These are phyloP conservation scores for Mystacornis crossleyi DNA, from an alignment of 2,113 vertebrate species.

Conservation along the genomic window DNA sequence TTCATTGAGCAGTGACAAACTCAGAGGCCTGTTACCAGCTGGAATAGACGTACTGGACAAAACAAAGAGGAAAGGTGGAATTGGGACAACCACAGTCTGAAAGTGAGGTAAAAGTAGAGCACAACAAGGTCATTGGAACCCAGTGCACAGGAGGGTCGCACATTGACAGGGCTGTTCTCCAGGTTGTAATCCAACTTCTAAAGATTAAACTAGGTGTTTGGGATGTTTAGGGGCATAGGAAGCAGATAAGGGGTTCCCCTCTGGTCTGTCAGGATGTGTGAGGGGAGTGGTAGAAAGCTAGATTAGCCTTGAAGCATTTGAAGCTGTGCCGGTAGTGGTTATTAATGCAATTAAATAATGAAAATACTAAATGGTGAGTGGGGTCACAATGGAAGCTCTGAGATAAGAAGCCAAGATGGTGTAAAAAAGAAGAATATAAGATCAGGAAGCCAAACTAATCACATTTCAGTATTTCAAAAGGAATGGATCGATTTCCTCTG, in stretches of 20 bases:
- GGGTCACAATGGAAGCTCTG: background rate
- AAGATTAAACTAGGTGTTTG: background rate
- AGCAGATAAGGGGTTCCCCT: background rate
- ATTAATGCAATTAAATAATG: background rate
- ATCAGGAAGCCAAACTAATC: background rate
- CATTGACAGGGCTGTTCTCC: background rate
- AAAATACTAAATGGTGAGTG: background rate
- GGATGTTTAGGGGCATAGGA: background rate
- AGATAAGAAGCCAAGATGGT: background rate
- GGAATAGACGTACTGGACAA: background rate
- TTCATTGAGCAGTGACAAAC: conserved; percentile 2
- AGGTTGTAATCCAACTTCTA: background rate
- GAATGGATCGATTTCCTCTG: background rate
- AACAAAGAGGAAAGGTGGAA: background rate
- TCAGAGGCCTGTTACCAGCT: background rate
- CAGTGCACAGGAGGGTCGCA: background rate
- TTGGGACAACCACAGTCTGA: background rate
- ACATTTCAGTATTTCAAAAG: background rate
- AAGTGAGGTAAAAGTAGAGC: background rate
- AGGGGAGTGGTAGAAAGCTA: background rate
- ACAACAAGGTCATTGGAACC: background rate
- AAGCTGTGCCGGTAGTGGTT: background rate
- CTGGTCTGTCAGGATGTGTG: background rate
- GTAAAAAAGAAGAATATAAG: background rate
- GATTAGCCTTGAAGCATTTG: background rate